Base-by-base conservation (phyloP, 2,888 invertebrate genomes). In the Furcula furcula region DNA sequence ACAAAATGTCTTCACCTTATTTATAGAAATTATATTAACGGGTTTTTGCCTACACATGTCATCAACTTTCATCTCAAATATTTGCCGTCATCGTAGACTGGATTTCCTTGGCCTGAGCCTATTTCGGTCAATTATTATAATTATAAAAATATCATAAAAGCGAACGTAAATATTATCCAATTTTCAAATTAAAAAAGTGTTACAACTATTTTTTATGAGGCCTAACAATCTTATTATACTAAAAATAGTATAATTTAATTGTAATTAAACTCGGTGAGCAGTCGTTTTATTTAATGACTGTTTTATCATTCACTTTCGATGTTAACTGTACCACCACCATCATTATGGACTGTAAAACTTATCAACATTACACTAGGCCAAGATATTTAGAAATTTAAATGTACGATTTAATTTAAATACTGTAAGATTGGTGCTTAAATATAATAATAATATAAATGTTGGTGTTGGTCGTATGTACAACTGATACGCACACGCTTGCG, bases 351-450 rank as follows among this genome's bases (percentile, higher is more conserved):
- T 28, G 25, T 40, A 20, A 34, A 25, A 55, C 46, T 45, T 47
- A 47, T 40, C 34, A 38, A 46, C 33, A 46, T 32, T 35, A 49
- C 36, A 34, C 33, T 29, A 20, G 7, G 19, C 21, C 36, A 36
- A 35, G 32, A 38, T 47, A 42, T 51, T 45, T 45, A 47, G 55
- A 55, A 61, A 59, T 42, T 40, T 50, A 58, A 53, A 49, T 30
- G 42, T 43, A 47, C 37, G 41, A 49, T 62, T 55, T 55, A 59
- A 65, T 60, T 64, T 52, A 37, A 57, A 57, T 46, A 59, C 36
- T 47, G 46, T 36, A 32, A 42, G 31, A n/a, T 39, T 38, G 23
- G 27, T 46, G 36, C 37, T 33, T 35, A 29, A 44, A 44, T 35
- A 31, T 55, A 46, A 51, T 47, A 40, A 7, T 51, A 53, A 55